These are phyloP conservation scores for Athalia rosae DNA, from an alignment of 2,888 invertebrate genomes.

Conservation along the genomic window DNA sequence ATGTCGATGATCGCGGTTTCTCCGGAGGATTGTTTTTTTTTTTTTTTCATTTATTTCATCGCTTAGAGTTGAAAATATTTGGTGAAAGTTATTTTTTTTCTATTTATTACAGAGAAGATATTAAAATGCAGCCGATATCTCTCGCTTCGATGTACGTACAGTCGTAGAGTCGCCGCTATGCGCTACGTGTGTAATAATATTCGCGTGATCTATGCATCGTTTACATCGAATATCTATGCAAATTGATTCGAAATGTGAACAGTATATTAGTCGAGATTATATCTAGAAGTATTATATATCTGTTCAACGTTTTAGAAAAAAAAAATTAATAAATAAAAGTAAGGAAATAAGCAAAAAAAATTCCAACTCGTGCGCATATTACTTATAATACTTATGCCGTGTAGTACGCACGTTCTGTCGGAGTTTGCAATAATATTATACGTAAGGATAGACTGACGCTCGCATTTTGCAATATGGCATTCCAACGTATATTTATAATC, in stretches of 20 bases:
- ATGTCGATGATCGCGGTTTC: too few relatives aligned
- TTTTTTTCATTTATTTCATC: too few relatives aligned
- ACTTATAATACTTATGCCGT: neutral
- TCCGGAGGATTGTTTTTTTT: too few relatives aligned
- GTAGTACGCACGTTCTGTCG: neutral
- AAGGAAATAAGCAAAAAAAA: slow-evolving; percentile 6
- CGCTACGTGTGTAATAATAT: neutral
- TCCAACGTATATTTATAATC: neutral
- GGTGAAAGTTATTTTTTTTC: too few relatives aligned
- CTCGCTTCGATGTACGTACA: neutral
- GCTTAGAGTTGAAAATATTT: too few relatives aligned
- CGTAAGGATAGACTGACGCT: too few relatives aligned
- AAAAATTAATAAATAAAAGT: neutral
- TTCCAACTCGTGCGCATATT: slow-evolving; percentile 25
- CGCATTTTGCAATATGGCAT: slow-evolving; percentile 35
- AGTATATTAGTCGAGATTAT: slow-evolving; percentile 11
- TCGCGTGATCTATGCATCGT: slow-evolving; percentile 8
- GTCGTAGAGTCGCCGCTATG: neutral
- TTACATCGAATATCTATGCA: slow-evolving; percentile 32
- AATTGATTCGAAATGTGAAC: slow-evolving; percentile 39
- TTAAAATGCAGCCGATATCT: neutral
- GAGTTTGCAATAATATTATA: slow-evolving; percentile 15
- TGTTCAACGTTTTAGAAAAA: slow-evolving; percentile 19
- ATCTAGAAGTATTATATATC: slow-evolving; percentile 1
- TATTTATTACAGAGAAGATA: too few relatives aligned